Percentiles rank a stretch among this genome's conserved stretches.
These are phyloP conservation scores for Drosophila eohydei DNA, from an alignment of 2,888 invertebrate genomes.

Conservation along the genomic window DNA sequence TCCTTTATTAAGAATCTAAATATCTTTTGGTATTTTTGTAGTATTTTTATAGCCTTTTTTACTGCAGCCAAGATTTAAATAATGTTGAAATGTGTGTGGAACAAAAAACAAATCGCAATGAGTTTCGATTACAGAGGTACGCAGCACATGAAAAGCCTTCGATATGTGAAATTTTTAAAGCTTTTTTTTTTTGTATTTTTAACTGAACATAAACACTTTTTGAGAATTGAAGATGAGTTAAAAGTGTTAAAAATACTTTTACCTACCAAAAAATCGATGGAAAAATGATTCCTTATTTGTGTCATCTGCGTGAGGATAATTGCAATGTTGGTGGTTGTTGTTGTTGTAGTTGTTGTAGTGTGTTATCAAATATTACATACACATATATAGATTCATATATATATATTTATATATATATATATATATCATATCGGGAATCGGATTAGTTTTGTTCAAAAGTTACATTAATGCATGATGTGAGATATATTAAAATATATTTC, in stretches of 20 bases:
- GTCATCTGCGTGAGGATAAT: conserved; percentile 71
- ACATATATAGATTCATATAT: conserved; percentile 16
- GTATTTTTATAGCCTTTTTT: neutral
- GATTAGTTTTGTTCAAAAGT: conserved; percentile 41
- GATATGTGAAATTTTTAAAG: neutral
- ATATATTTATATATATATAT: conserved; percentile 31
- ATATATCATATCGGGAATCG: conserved; percentile 37
- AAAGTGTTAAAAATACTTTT: conserved; percentile 34
- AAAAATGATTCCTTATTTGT: conserved; percentile 75
- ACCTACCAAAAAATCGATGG: conserved; percentile 77
- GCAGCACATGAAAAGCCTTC: neutral
- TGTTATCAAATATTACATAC: conserved; percentile 40
- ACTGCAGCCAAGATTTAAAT: neutral
- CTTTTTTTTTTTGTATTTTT: conserved; percentile 42
- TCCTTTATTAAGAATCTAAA: too few relatives aligned
- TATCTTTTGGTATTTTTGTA: neutral
- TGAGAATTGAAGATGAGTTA: conserved; percentile 26
- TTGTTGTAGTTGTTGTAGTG: conserved; percentile 26
- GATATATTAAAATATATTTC: conserved; percentile 6
- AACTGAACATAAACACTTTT: conserved; percentile 71
- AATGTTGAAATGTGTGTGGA: neutral
- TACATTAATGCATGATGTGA: conserved; percentile 48
- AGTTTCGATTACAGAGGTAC: neutral
- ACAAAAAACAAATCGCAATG: conserved; percentile 3
- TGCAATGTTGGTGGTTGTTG: conserved; percentile 35